Conservation (phyloP, 1,140 invertebrate genomes). For the Acromyrmex charruanus region DNA sequence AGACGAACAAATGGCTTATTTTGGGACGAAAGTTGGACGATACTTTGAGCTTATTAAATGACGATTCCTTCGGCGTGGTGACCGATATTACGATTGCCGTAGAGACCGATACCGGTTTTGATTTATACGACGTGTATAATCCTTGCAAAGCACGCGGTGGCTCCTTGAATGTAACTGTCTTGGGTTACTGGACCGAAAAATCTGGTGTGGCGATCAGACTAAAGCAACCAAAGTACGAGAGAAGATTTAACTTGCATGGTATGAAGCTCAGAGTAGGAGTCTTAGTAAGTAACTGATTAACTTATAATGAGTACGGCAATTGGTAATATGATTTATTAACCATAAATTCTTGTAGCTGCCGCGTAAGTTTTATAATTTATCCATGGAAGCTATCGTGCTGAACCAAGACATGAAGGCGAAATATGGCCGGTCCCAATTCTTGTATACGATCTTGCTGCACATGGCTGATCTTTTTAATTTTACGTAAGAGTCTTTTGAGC, state of each 20-base stretch:
- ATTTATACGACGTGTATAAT: conserved; percentile 75
- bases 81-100: conserved; percentile 69
- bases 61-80: conserved; percentile 50
- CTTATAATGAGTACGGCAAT: neutral
- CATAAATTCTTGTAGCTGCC: conserved; percentile 44
- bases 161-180: conserved; percentile 65
- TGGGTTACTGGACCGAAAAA: conserved; percentile 62
- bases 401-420: conserved; percentile 55
- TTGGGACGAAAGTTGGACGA: conserved; percentile 53
- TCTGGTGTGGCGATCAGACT: conserved; percentile 55
- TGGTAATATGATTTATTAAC: neutral
- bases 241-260: conserved; percentile 69
- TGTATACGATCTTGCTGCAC: conserved; percentile 61
- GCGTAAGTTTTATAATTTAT: conserved; percentile 51
- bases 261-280: conserved; percentile 69
- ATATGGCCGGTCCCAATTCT: conserved; percentile 68
- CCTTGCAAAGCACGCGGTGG: conserved; percentile 69
- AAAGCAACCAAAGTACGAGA: conserved; percentile 61
- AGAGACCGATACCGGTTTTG: conserved; percentile 37
- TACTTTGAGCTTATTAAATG: conserved; percentile 49
- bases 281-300: conserved; percentile 53
- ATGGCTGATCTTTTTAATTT: conserved; percentile 75
- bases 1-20: conserved; percentile 70
- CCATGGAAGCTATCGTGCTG: conserved; percentile 55
- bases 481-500: conserved; percentile 67